Percentiles rank a stretch among this genome's conserved stretches.
Conservation (phyloP, 2,888 invertebrate species). For the Muschampia staudingeri region DNA sequence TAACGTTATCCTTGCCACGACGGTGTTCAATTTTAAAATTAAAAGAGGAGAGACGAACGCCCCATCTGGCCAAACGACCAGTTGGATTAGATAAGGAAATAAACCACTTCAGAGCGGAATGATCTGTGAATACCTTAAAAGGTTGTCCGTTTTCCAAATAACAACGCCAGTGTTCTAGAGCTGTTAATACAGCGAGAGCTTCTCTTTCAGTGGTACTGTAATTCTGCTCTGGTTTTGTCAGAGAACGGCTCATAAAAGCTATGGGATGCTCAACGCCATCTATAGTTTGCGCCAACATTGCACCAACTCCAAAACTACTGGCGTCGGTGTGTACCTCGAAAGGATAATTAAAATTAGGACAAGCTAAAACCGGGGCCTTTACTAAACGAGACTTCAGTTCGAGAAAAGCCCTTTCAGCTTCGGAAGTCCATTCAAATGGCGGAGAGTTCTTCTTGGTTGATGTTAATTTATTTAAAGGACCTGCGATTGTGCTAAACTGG, state of each 20-base stretch:
- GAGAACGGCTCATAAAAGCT: slow-evolving; percentile 52
- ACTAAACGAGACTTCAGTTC: no score
- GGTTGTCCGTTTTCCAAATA: slow-evolving; percentile 55
- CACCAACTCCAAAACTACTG: no score
- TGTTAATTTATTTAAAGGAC: no score
- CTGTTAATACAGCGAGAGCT: slow-evolving; percentile 50
- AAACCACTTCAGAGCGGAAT: slow-evolving; percentile 61
- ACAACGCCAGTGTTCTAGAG: slow-evolving; percentile 56
- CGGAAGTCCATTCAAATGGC: no score
- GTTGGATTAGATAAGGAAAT: slow-evolving; percentile 58
- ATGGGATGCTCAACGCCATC: slow-evolving; percentile 52
- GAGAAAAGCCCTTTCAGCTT: no score
- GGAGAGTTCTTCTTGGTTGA: no score
- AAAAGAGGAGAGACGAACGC: slow-evolving; percentile 65
- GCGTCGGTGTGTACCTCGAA: no score
- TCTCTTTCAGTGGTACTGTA: slow-evolving; percentile 59
- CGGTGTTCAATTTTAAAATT: slow-evolving; percentile 68
- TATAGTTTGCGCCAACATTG: slow-evolving; percentile 47
- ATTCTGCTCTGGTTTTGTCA: slow-evolving; percentile 47
- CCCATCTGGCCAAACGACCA: slow-evolving; percentile 69
- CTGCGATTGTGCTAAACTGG: no score
- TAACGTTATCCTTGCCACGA: slow-evolving; percentile 63
- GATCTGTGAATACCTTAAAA: slow-evolving; percentile 59
- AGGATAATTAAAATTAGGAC: no score
- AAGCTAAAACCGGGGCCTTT: no score